Evolutionary conservation across 2,797 vertebrate species (phyloP), one percentile per base, ranked within the genome.

Genomic region (Anguilla anguilla): DNA sequence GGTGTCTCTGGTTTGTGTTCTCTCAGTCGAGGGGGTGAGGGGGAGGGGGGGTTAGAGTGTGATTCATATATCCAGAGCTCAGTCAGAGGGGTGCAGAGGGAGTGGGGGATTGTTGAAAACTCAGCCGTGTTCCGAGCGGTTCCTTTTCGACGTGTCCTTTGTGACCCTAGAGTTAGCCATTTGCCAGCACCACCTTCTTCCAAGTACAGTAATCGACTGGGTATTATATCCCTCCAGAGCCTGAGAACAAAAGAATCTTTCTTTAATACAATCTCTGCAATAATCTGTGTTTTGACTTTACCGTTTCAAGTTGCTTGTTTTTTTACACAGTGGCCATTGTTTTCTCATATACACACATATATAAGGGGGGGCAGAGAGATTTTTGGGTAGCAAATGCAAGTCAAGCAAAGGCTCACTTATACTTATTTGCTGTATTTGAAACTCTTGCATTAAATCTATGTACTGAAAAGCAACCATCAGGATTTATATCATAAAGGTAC

Each of bases 1-100:
- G 49, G 84, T 79, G 93, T 94, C 93, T 95, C 93, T 95, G 94
- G 93, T 93, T 93, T 92, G 89, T 94, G 89, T 94, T 86, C 46
- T 82, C 43, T 77, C 22, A n/a, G 77, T 49, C 19, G 2, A 69
- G 51, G 85, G 10, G 19, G 25, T 7, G 69, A 13, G 85, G 46
- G 43, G 19, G 43, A 39, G 7, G 74, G 1, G 15, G 39, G 74
- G 69, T 74, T 49, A 86, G 25, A 67, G 67, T 79, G 74, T 86
- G 86, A 74, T 79, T 86, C 86, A 57, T 51, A 86, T 79, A 13
- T 69, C 64, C 46, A 5, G 10, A n/a, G 64, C 19, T 13, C 61
- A 9, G 39, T 22, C 39, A 19, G 74, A 17, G 74, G 74, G 31
- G 74, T 74, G 69, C 4, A 31, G 69, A 11, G 69, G 83, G 57